Conservation (phyloP, 2,113 vertebrate species). For the Philantomba maxwellii region DNA sequence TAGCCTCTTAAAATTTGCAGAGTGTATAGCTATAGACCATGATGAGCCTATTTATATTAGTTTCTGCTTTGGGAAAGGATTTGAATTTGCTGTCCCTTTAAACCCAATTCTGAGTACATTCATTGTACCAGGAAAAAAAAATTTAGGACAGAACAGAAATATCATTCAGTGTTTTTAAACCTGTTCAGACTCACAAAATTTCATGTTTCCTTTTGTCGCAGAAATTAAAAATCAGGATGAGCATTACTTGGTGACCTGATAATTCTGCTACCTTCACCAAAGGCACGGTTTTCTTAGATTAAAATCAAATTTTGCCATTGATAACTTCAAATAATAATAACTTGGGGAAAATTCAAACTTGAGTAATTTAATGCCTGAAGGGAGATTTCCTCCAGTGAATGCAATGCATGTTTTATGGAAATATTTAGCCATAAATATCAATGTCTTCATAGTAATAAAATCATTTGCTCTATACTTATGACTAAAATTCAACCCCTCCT, state of each 20-base stretch:
- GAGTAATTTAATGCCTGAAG: not conserved
- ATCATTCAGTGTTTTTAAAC: not conserved
- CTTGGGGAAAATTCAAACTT: not conserved
- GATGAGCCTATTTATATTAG: not conserved
- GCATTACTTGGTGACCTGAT: not conserved
- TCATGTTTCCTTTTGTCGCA: constrained; percentile 2
- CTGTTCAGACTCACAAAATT: not conserved
- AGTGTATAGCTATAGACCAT: not conserved
- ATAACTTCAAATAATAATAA: constrained; percentile 5
- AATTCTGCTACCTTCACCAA: not conserved
- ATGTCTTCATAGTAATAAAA: not conserved
- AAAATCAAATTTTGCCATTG: not conserved
- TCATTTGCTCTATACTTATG: not conserved
- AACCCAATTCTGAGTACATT: not conserved
- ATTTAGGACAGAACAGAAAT: not conserved
- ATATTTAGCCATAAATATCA: not conserved
- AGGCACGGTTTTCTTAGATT: not conserved
- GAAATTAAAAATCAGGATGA: not conserved
- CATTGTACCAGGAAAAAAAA: not conserved
- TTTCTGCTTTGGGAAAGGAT: not conserved
- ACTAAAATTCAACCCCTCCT: not conserved
- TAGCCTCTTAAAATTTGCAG: not conserved
- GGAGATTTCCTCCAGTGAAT: not conserved
- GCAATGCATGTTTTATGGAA: not conserved
- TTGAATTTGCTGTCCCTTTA: not conserved